Evolutionary conservation across 1,140 invertebrate species (phyloP), one percentile per base, ranked within the genome.

Genomic region (Acromyrmex echinatior): DNA sequence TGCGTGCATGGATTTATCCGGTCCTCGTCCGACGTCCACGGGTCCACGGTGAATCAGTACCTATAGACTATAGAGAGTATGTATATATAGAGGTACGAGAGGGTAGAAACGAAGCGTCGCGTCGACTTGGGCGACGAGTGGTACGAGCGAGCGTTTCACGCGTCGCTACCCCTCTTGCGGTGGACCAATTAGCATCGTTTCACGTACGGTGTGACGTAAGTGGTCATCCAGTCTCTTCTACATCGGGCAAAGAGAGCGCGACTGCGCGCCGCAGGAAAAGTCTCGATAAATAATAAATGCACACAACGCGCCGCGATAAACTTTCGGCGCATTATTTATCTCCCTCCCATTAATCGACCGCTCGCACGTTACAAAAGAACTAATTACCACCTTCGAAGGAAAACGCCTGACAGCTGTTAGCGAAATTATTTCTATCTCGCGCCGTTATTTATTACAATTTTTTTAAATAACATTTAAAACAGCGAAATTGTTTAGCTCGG

Each of bases 141-240:
- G 58, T 78, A 76, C 86, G 66, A 49, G 88, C 90, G 90, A 93
- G 90, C 90, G 91, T 94, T 92, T 91, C 86, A 90, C 91, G 91
- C 89, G 91, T 93, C 92, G n/a, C 80, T 84, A 92, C 92, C 92
- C 92, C 87, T 92, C 66, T 10, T 45, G 87, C 90, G 90, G 88
- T 90, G 87, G 89, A 90, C 92, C 92, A 94, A 93, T 93, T 94
- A 94, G 88, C 90, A 92, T 87, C 88, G 91, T 93, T 94, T 93
- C 91, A 92, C 53, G 80, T 84, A 84, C 25, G 71, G 81, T 80
- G 89, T 73, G 85, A 88, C 78, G 90, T 92, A 92, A 92, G 92
- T 92, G 92, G 92, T 91, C 92, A 91, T 91, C 86, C 89, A 91
- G 86, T 62, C 85, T 92, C 85, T 86, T 92, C 85, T 86, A 71